These are phyloP conservation scores for Nyleta sp. DNA, from an alignment of 2,888 invertebrate genomes.

Conservation along the genomic window DNA sequence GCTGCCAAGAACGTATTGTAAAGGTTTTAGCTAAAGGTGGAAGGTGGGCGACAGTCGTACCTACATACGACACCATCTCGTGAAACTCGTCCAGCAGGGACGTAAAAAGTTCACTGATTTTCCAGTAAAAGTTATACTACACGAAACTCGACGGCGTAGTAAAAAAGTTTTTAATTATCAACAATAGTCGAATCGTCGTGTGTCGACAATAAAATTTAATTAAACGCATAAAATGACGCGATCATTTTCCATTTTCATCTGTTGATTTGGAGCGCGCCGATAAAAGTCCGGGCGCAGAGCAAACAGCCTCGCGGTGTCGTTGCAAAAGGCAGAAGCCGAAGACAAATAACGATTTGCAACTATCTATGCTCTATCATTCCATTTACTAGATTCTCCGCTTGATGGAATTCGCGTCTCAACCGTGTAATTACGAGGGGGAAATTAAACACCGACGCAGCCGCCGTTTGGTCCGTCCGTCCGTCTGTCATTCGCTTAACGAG, in stretches of 20 bases:
- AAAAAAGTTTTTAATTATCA: conserved; percentile 53
- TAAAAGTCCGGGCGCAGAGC: conserved; percentile 5
- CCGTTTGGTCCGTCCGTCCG: conserved; percentile 75
- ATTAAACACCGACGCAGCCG: conserved; percentile 83
- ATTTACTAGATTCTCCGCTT: conserved; percentile 61
- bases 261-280: conserved; percentile 24
- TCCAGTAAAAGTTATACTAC: conserved; percentile 41
- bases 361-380: conserved; percentile 57
- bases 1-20: conserved; percentile 81
- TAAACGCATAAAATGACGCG: conserved; percentile 33
- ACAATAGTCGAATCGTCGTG: conserved; percentile 25
- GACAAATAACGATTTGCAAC: conserved; percentile 60
- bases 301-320: neutral
- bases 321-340: conserved; percentile 36
- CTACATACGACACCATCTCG: conserved; percentile 51
- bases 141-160: conserved; percentile 21
- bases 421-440: conserved; percentile 83
- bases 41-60: conserved; percentile 68
- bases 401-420: conserved; percentile 66
- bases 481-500: conserved; percentile 72
- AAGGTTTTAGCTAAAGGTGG: conserved; percentile 71
- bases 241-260: conserved; percentile 40
- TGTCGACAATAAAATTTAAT: conserved; percentile 29
- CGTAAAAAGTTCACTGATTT: conserved; percentile 53
- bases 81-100: conserved; percentile 48